Base-by-base conservation (phyloP, 2,888 invertebrate species). In the Odontocerum albicorne region DNA sequence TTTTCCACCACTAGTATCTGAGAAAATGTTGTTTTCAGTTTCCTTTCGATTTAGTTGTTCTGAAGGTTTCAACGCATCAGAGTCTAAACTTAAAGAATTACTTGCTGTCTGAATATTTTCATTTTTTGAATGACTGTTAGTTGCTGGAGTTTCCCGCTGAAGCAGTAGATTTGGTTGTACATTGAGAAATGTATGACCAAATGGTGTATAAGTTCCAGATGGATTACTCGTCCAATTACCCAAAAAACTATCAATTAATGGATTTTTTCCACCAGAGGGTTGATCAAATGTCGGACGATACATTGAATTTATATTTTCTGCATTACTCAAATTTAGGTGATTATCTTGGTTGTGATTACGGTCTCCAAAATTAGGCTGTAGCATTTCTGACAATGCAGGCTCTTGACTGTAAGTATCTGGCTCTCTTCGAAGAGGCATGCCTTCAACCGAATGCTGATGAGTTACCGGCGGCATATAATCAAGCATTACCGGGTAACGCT, bases 161-260 rank as follows among this genome's bases (percentile, higher is more conserved):
- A 51, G 50, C 27, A 45, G 16, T 15, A 52, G 33, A 22, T 52
- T 57, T 8, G 57, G 45, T 53, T 54, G 57, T 19, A 57, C 57
- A 40, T 54, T 54, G 10, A 57, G 45, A 40, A 55, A 60, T 16
- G 51, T 53, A 39, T 58, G 57, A 3, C 82, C 83, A 67, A 83
- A 83, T 0, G 82, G 84, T 35, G 79, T 80, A 62, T 83, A 84
- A 1, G 82, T 82, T 17, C 83, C 83, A 42, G 74, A 79, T 45
- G 78, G 79, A 65, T 81, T 82, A 8, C 82, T 80, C 7, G 74
- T 73, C 84, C 83, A 83, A 65, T 82, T 82, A 6, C 82, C 81
- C 32, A 83, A 81, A 40, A 83, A 69, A 68, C 82, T 82, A 59
- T 83, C 82, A 61, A 83, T 81, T 36, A 82, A 65, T 57, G 77